These are phyloP conservation scores for Alosa alosa DNA, from an alignment of 2,113 vertebrate species.

Conservation along the genomic window DNA sequence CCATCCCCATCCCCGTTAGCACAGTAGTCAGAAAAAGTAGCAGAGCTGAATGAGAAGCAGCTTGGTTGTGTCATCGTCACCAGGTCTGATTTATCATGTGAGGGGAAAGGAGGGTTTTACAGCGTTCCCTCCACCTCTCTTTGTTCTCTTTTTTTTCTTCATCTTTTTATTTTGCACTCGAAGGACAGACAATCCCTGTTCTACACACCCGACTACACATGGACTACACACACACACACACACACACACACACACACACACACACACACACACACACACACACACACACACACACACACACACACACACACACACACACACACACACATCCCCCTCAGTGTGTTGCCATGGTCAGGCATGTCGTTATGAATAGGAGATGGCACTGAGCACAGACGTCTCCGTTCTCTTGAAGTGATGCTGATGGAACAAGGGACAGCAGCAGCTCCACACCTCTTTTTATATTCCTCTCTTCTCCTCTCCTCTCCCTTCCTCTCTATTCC, in stretches of 20 bases:
- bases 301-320: not conserved
- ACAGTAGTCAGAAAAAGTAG: not conserved
- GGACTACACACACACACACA: not conserved
- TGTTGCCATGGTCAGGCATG: not conserved
- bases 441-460: not conserved
- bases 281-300: not conserved
- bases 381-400: not conserved
- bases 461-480: not conserved
- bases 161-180: not conserved
- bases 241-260: not conserved
- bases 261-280: not conserved
- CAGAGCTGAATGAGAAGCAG: constrained; percentile 25
- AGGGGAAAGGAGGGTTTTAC: not conserved
- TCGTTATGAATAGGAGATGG: not conserved
- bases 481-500: not conserved
- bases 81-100: constrained; percentile 24
- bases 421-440: not conserved
- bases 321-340: not conserved
- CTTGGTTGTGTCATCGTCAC: constrained; percentile 29
- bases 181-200: not conserved
- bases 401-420: not conserved
- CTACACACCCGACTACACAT: not conserved
- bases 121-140: not conserved
- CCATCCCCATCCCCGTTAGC: not conserved
- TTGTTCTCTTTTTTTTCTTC: not conserved